Base-by-base conservation (phyloP, 2,888 invertebrate species). In the Acleris literana region DNA sequence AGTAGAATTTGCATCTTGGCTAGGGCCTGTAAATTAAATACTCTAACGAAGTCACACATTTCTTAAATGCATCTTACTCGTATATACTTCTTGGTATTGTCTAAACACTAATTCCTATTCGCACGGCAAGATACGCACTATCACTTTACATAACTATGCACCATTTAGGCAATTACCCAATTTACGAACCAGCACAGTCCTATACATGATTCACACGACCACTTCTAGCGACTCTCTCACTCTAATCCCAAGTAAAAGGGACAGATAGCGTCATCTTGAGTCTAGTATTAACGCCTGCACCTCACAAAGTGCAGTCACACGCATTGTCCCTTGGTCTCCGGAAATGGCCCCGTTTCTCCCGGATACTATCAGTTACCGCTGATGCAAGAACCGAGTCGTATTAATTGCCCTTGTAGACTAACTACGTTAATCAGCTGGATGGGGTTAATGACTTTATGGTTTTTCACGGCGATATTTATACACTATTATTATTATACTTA, bases 351-450 rank as follows among this genome's bases (percentile, higher is more conserved):
- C 80, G 82, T 79, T 84, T 76, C 72, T 68, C 75, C 82, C 82
- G 86, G 86, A 86, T 84, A 79, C 68, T 70, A 72, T 70, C 78
- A 74, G 81, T 86, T 84, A 83, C 62, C 68, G 68, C 69, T 70
- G 70, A 70, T 71, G 72, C 69, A 69, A 72, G 55, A 56, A 51
- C n/a, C 25, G 56, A 60, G 49, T 43, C 56, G 52, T 52, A 56
- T 57, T 66, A 66, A 66, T 66, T 66, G 57, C 39, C 39, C 18
- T 59, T 43, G 13, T 39, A 43, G 55, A 57, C 57, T 51, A 55
- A 64, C 63, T 56, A 56, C 55, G 33, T 39, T 62, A 57, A 62
- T 66, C 52, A 66, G 46, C 52, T 29, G 49, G 48, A 56, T 44
- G 20, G 46, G 39, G 48, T 61, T 18, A 66, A 62, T 52, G 39